phyloP scores from a whole-genome alignment of 2,113 vertebrate genomes.

The Oceanodroma tethys region DNA sequence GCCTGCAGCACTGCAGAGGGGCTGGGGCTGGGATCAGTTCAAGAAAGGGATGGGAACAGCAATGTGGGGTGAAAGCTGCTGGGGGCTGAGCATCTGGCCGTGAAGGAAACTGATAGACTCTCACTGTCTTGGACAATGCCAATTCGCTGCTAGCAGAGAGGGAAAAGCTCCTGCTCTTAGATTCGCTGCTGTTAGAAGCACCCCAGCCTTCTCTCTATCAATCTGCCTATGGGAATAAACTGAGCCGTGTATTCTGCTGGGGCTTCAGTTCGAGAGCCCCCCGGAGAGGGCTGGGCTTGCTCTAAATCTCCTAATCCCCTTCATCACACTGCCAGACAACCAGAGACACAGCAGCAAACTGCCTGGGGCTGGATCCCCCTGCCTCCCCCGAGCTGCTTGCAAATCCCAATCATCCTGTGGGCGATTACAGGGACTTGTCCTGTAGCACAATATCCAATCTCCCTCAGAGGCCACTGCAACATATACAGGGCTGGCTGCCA shows the following conservation, averaged over 20 bases:
- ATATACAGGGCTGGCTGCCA: neutral
- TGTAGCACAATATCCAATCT: neutral
- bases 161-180: neutral
- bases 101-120: neutral
- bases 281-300: neutral
- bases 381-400: neutral
- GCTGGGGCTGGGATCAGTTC: neutral
- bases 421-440: constrained; percentile 37
- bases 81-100: neutral
- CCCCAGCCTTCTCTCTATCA: neutral
- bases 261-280: neutral
- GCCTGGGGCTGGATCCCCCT: neutral
- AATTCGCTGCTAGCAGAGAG: neutral
- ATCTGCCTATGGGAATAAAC: neutral
- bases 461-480: neutral
- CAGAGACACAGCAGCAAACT: neutral
- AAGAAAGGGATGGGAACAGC: neutral
- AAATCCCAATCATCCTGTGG: constrained; percentile 40
- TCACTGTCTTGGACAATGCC: neutral
- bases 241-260: neutral
- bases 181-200: neutral
- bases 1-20: no score
- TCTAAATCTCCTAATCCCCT: constrained; percentile 55
- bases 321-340: constrained; percentile 15
- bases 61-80: neutral